These are phyloP conservation scores for Plusia festucae DNA, from an alignment of 2,888 invertebrate genomes.

Conservation along the genomic window DNA sequence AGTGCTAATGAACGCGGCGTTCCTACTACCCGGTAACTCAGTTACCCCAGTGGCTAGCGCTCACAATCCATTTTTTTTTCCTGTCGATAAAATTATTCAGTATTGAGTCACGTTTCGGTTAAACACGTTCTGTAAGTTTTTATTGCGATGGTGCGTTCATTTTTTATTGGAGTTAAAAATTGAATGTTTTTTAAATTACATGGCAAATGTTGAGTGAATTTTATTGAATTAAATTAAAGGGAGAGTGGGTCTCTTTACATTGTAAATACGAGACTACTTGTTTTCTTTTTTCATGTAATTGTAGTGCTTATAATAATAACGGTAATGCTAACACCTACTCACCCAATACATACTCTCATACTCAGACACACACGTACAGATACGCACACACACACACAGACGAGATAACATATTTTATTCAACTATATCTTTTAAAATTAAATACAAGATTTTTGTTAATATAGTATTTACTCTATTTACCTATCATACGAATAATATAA, in stretches of 20 bases:
- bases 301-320: too few species aligned
- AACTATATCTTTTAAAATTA: too few species aligned
- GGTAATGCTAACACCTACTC: too few species aligned
- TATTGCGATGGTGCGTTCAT: constrained; percentile 16
- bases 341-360: too few species aligned
- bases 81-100: constrained; percentile 29
- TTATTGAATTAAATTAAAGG: not conserved
- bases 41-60: constrained; percentile 74
- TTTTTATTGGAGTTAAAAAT: constrained; percentile 3
- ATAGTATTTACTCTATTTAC: too few species aligned
- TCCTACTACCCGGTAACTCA: constrained; percentile 67
- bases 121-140: constrained; percentile 32
- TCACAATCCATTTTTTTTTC: constrained; percentile 62
- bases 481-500: too few species aligned
- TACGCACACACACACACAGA: too few species aligned
- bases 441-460: too few species aligned
- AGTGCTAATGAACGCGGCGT: constrained; percentile 77
- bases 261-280: too few species aligned
- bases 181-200: not conserved
- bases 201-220: not conserved
- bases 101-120: constrained; percentile 16
- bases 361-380: too few species aligned
- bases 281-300: too few species aligned
- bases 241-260: not conserved
- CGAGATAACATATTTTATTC: too few species aligned